phyloP scores from a whole-genome alignment of 1,140 invertebrate species.

The Aporrectodea caliginosa region DNA sequence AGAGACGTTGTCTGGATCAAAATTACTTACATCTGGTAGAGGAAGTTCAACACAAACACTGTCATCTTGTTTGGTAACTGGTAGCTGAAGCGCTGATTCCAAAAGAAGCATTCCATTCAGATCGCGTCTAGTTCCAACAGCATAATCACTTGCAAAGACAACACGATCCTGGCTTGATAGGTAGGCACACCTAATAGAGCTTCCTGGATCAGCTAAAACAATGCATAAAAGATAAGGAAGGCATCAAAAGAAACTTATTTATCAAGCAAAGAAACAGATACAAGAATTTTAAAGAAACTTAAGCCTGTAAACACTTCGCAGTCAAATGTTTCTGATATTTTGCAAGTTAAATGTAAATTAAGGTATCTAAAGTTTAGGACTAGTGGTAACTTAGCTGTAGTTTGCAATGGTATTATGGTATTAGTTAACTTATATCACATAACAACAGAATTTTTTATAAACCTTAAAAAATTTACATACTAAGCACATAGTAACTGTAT shows the following conservation, averaged over 20 bases:
- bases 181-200: slow-evolving; percentile 66
- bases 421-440: too few relatives aligned
- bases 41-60: slow-evolving; percentile 76
- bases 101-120: slow-evolving; percentile 83
- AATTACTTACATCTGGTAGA: slow-evolving; percentile 68
- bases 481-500: too few relatives aligned
- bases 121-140: slow-evolving; percentile 76
- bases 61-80: slow-evolving; percentile 67
- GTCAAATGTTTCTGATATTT: neutral
- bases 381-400: too few relatives aligned
- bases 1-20: too few relatives aligned
- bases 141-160: slow-evolving; percentile 73
- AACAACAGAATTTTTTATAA: too few relatives aligned
- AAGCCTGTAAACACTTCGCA: neutral
- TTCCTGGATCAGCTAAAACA: slow-evolving; percentile 58
- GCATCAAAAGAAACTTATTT: slow-evolving; percentile 30
- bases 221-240: slow-evolving; percentile 23
- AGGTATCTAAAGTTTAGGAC: too few relatives aligned
- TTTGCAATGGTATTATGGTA: too few relatives aligned
- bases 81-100: slow-evolving; percentile 79
- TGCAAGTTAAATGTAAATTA: too few relatives aligned
- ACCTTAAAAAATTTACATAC: too few relatives aligned
- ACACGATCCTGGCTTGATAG: slow-evolving; percentile 74
- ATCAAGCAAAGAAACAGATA: neutral
- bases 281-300: neutral